Evolutionary conservation across 2,888 invertebrate species (phyloP).

Genomic region (Metopia argyrocephala): DNA sequence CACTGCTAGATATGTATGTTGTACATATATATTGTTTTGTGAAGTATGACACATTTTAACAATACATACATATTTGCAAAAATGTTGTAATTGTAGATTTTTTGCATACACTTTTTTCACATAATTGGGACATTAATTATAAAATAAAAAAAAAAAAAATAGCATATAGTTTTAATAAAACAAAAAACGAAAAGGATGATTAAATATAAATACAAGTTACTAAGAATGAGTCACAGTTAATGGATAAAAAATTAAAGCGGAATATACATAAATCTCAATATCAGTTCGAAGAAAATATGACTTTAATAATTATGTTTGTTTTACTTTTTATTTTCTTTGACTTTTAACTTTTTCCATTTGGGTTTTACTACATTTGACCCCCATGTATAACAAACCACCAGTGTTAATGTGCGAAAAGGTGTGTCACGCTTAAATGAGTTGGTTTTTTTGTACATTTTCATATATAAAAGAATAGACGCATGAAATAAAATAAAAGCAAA

Average conservation of each 20-base stretch:
- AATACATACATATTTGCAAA: conserved; percentile 11
- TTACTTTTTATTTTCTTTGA: not conserved
- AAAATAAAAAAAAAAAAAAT: not conserved
- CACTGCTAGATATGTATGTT: conserved; percentile 10
- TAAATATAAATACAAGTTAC: conserved; percentile 36
- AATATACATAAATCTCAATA: conserved; percentile 29
- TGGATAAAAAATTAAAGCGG: conserved; percentile 3
- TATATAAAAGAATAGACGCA: not conserved
- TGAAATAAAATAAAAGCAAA: too few species aligned
- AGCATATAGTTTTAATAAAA: conserved; percentile 5
- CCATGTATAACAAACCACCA: not conserved
- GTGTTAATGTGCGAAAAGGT: conserved; percentile 42
- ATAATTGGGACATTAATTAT: conserved; percentile 17
- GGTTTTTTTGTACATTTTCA: conserved; percentile 1
- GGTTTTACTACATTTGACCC: conserved; percentile 22
- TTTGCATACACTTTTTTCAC: not conserved
- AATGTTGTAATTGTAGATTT: not conserved
- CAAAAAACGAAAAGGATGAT: not conserved
- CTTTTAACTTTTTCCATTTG: conserved; percentile 1
- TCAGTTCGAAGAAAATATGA: conserved; percentile 24
- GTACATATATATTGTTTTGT: not conserved
- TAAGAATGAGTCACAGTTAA: conserved; percentile 42
- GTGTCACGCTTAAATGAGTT: conserved; percentile 44
- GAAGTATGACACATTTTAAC: conserved; percentile 29
- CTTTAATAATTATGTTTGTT: conserved; percentile 25